phyloP scores from a whole-genome alignment of 1,140 invertebrate genomes.

The Charaxes varanes region DNA sequence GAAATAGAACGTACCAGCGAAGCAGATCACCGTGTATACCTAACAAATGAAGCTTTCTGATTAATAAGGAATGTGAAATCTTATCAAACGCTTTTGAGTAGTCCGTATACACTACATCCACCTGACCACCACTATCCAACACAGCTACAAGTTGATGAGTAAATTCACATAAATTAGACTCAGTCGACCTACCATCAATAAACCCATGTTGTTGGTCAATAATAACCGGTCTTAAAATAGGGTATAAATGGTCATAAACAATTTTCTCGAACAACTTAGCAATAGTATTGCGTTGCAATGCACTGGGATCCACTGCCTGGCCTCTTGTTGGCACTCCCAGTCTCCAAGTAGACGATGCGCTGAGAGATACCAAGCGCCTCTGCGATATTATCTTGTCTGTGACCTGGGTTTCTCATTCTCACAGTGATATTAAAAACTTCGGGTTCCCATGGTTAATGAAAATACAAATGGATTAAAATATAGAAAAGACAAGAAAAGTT shows the following conservation, averaged over 20 bases:
- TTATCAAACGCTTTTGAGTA: background rate
- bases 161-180: background rate
- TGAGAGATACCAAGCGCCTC: too few relatives aligned
- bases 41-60: background rate
- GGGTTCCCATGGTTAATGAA: too few relatives aligned
- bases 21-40: conserved; percentile 2
- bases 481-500: too few relatives aligned
- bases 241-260: conserved; percentile 1
- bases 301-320: too few relatives aligned
- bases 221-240: background rate
- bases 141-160: background rate
- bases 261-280: conserved; percentile 6
- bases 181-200: conserved; percentile 2
- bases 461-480: too few relatives aligned
- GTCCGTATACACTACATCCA: background rate
- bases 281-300: background rate
- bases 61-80: background rate
- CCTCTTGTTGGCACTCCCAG: too few relatives aligned
- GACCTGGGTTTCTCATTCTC: too few relatives aligned
- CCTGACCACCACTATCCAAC: background rate
- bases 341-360: too few relatives aligned
- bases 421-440: too few relatives aligned
- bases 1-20: too few relatives aligned
- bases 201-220: conserved; percentile 2
- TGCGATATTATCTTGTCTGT: too few relatives aligned